phyloP scores from a whole-genome alignment of 2,888 invertebrate genomes.

The Schrankia costaestrigalis region DNA sequence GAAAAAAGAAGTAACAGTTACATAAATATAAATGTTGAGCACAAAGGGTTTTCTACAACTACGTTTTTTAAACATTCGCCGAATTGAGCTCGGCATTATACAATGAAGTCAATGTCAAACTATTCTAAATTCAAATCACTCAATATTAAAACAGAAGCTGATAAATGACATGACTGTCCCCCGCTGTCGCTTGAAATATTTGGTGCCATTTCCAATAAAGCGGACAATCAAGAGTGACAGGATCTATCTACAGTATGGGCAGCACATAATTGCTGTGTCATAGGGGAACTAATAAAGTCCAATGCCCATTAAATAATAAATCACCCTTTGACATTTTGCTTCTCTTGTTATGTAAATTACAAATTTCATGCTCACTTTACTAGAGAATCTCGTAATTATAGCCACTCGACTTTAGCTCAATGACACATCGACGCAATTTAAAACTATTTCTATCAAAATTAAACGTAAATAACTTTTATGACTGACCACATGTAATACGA shows the following conservation, averaged over 20 bases:
- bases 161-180: no score
- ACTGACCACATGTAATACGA: conserved; percentile 13
- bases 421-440: conserved; percentile 3
- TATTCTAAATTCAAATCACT: no score
- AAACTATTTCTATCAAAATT: conserved; percentile 5
- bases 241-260: conserved; percentile 7
- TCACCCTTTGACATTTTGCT: conserved; percentile 16
- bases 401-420: conserved; percentile 4
- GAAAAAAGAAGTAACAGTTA: no score
- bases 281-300: conserved; percentile 14
- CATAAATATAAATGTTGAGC: no score
- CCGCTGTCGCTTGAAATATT: no score
- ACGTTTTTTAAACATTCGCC: no score
- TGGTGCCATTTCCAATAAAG: no score
- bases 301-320: conserved; percentile 15
- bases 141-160: no score
- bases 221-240: conserved; percentile 26
- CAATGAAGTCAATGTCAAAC: no score
- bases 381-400: conserved; percentile 2
- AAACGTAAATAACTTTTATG: conserved; percentile 18
- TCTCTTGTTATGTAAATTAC: conserved; percentile 4
- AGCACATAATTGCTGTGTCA: conserved; percentile 13
- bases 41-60: no score
- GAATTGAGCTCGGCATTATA: no score
- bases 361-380: conserved; percentile 5